Evolutionary conservation across 2,797 vertebrate species (phyloP), one percentile per base, ranked within the genome.

Genomic region (Dipus sagitta): DNA sequence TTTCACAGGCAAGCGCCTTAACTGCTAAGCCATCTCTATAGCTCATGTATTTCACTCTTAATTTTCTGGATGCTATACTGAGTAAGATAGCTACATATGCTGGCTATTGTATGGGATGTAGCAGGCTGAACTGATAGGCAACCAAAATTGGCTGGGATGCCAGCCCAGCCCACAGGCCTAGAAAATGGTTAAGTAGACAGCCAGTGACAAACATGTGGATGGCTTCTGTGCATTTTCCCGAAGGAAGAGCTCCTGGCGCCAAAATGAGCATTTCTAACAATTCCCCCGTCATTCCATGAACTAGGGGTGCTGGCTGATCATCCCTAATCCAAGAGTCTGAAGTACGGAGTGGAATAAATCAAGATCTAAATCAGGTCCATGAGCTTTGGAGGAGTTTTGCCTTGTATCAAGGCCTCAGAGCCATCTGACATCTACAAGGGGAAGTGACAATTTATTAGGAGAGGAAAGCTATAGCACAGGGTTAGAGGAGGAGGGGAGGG

Each of bases 91-190:
- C 47, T 23, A 10, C 11, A 0, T 0, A 1, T 3, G 17, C 21
- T 15, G 30, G 23, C 20, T 38, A 6, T 0, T 8, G 13, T 26
- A 1, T 13, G 0, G 3, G 78, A 52, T n/a, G 28, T 7, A 17
- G 32, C 3, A 15, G 38, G 24, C 1, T 2, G 21, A 15, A 54
- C 12, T 1, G 34, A 72, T 14, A 62, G 21, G n/a, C 34, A 11
- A 32, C 70, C 72, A 30, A 11, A 26, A 67, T 1, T 0, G 24
- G 14, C 30, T 6, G 68, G 26, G 60, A 28, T 1, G 24, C 30
- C 0, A 42, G 26, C 28, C n/a, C 21, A 24, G 84, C 26, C 12
- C 58, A n/a, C 4, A n/a, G 34, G 34, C 6, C 6, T 24, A 75
- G 34, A 34, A 58, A 80, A 32, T 26, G 12, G 38, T 0, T 47